A percentile compares a stretch with the other conserved stretches of the same genome.
Conservation (phyloP, 1,140 invertebrate species). For the Sarcophaga peregrina region DNA sequence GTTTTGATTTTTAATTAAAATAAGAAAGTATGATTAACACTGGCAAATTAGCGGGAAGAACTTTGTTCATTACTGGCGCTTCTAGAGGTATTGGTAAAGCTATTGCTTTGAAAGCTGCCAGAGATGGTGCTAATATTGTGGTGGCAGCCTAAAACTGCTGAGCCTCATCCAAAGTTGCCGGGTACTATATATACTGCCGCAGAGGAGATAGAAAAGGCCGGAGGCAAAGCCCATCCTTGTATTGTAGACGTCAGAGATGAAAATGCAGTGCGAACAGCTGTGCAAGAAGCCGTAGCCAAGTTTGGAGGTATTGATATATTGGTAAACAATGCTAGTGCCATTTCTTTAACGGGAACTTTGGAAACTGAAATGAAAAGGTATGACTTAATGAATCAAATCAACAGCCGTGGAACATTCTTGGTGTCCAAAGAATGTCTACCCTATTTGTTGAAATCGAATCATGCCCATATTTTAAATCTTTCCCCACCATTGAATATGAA, state of each 20-base stretch:
- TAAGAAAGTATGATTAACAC: constrained; percentile 66
- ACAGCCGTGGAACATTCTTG: constrained; percentile 91
- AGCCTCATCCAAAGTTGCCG: constrained; percentile 95
- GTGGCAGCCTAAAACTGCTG: constrained; percentile 96
- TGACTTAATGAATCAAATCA: constrained; percentile 93
- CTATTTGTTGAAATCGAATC: constrained; percentile 86
- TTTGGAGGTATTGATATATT: constrained; percentile 98
- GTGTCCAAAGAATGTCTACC: constrained; percentile 94
- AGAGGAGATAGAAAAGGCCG: constrained; percentile 85
- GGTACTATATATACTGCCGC: constrained; percentile 98
- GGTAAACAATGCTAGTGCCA: constrained; percentile 97
- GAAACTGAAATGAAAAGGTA: constrained; percentile 95
- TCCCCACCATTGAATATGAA: constrained; percentile 94
- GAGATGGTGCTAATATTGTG: constrained; percentile 95
- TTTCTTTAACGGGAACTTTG: constrained; percentile 87
- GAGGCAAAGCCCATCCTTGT: constrained; percentile 91
- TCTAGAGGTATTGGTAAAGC: constrained; percentile 97
- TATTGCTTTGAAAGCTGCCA: constrained; percentile 92
- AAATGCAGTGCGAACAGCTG: constrained; percentile 82
- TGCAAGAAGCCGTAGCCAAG: constrained; percentile 84
- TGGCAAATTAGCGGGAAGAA: constrained; percentile 83
- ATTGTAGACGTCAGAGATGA: constrained; percentile 95
- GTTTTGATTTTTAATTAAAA: too few species aligned
- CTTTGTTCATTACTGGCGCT: constrained; percentile 71
- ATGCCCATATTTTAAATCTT: constrained; percentile 96